Evolutionary conservation across 2,113 vertebrate species (phyloP).

Genomic region (Myiagra hebetior): DNA sequence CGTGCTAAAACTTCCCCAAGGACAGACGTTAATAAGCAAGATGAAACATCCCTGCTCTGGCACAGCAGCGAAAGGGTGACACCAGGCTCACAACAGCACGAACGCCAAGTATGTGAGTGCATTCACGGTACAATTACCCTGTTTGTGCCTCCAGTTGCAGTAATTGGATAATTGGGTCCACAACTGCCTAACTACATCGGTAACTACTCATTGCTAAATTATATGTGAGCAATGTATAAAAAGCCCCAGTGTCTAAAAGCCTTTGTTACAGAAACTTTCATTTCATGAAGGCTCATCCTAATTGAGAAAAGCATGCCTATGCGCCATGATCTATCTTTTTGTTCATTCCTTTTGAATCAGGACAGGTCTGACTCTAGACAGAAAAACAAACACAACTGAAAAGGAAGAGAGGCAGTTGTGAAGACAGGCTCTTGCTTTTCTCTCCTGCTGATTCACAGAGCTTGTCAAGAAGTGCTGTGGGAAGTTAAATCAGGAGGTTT

Average conservation of each 20-base stretch:
- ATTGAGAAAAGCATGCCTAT: background rate
- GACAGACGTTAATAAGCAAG: background rate
- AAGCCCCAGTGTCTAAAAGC: background rate
- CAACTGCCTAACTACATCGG: background rate
- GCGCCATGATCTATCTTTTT: background rate
- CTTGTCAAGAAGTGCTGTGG: background rate
- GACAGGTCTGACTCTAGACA: background rate
- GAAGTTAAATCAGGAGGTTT: background rate
- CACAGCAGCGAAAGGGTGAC: background rate
- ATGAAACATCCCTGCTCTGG: background rate
- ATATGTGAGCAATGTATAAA: conserved; percentile 20
- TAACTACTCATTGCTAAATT: conserved; percentile 52
- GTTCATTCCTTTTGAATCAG: background rate
- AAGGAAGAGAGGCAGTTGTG: background rate
- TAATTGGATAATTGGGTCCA: conserved; percentile 53
- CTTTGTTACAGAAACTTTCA: conserved; percentile 23
- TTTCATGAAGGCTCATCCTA: background rate
- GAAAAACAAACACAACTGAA: background rate
- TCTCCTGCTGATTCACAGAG: background rate
- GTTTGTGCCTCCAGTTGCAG: background rate
- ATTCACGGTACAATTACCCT: background rate
- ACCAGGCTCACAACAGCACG: background rate
- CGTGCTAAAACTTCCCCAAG: background rate
- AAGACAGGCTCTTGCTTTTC: background rate
- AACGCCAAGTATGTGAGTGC: background rate